Evolutionary conservation across 2,888 invertebrate genomes (phyloP).

Genomic region (Ophion ellenae): DNA sequence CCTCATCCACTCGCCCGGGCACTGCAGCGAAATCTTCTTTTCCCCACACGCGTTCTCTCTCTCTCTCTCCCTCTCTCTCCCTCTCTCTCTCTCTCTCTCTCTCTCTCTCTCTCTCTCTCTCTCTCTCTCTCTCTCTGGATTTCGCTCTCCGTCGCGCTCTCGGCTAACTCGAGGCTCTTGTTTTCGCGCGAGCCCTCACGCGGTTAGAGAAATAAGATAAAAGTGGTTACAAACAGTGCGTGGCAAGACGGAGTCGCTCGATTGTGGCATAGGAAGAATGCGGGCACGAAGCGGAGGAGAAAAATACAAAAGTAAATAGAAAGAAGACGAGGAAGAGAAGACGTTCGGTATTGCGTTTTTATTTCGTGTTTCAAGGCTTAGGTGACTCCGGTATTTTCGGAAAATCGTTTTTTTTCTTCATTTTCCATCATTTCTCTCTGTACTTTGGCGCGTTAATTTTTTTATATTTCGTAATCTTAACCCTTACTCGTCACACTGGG

Average conservation of each 20-base stretch:
- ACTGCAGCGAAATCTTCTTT: constrained; percentile 60
- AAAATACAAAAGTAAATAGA: constrained; percentile 37
- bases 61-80: constrained; percentile 19
- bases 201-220: constrained; percentile 63
- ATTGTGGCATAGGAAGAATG: constrained; percentile 60
- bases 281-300: constrained; percentile 51
- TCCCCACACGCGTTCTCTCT: constrained; percentile 18
- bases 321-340: constrained; percentile 13
- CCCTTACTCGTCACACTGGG: too few relatives aligned
- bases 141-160: constrained; percentile 14
- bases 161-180: constrained; percentile 36
- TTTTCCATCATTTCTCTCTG: too few relatives aligned
- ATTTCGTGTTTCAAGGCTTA: neutral
- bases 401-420: neutral
- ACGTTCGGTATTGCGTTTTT: neutral
- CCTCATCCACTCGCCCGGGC: constrained; percentile 22
- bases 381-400: neutral
- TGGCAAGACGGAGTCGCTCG: constrained; percentile 54
- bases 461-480: too few relatives aligned
- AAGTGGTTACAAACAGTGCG: constrained; percentile 55
- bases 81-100: constrained; percentile 13
- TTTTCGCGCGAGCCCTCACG: constrained; percentile 49
- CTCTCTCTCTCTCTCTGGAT: constrained; percentile 1
- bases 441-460: too few relatives aligned
- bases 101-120: constrained; percentile 52